Percentiles rank a stretch among this genome's conserved stretches.
Evolutionary conservation across 2,797 vertebrate species (phyloP).

Genomic region (Sebastes miniatus): DNA sequence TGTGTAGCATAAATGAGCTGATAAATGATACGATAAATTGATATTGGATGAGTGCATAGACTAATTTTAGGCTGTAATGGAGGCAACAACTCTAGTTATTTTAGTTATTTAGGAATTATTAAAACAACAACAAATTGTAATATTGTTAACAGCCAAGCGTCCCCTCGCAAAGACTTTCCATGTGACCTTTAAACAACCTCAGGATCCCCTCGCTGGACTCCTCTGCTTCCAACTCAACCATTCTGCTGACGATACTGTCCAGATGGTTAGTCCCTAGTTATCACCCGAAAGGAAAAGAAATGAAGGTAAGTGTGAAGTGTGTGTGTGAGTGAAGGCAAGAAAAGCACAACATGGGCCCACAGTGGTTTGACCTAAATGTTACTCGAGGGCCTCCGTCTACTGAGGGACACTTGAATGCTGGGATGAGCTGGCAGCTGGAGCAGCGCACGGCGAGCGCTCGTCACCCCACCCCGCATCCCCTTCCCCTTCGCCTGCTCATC

Average conservation of each 20-base stretch:
- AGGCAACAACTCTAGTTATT: not conserved
- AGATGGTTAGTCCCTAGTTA: conserved; percentile 39
- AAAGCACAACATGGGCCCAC: conserved; percentile 18
- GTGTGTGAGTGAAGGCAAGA: conserved; percentile 7
- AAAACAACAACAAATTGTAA: not conserved
- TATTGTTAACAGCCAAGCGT: not conserved
- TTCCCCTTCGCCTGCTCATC: conserved; percentile 49
- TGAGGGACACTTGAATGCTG: conserved; percentile 54
- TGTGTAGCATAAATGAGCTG: not conserved
- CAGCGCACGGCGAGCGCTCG: conserved; percentile 52
- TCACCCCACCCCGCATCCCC: conserved; percentile 52
- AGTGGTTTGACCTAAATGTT: conserved; percentile 58
- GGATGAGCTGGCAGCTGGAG: conserved; percentile 67
- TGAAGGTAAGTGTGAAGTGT: conserved; percentile 8
- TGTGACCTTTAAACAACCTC: conserved; percentile 22
- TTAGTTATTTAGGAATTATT: not conserved
- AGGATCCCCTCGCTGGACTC: not conserved
- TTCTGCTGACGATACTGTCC: conserved; percentile 19
- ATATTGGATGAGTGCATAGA: not conserved
- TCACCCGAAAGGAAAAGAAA: conserved; percentile 23
- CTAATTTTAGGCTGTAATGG: not conserved
- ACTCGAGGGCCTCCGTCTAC: conserved; percentile 37
- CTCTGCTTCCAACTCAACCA: not conserved
- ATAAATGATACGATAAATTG: not conserved
- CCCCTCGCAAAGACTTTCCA: not conserved